Evolutionary conservation across 1,140 invertebrate species (phyloP), one percentile per base, ranked within the genome.

Genomic region (Zaprionus ornatus): DNA sequence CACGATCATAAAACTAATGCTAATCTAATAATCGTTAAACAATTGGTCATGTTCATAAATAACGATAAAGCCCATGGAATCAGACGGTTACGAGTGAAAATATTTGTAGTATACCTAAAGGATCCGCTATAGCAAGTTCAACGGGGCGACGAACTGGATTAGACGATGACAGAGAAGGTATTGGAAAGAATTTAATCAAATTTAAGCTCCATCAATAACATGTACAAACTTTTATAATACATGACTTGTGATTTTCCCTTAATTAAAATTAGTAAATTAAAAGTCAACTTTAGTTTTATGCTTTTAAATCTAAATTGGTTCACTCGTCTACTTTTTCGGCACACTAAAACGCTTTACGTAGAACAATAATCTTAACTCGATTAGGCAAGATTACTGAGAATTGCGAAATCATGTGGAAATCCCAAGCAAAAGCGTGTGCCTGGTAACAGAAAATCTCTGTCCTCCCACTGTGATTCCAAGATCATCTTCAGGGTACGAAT

Each of bases 1-100:
- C 13, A 45, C 40, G 17, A 72, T 48, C 62, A 19, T 56, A 61
- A 61, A 60, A 61, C 25, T 54, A 54, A 60, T 40, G 35, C 21
- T 75, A 82, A 82, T 87, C 83, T 73, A 67, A 77, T 61, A 87
- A 78, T 66, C 60, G 37, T 55, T 70, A 75, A 52, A n/a, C 60
- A 35, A 70, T 70, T 52, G 54, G 50, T 63, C 45, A 35, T 54
- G 56, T 69, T 63, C 66, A 56, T 74, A 74, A 62, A 74, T 62
- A 56, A 69, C 65, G 50, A 69, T 62, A 69, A 27, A 55, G 35
- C 17, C 27, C 25, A n/a, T 25, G 32, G 35, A 25, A 23, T 45
- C n/a, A 7, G 40, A 17, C 15, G 2, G 5, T n/a, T n/a, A 29
- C 15, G 13, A 40, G 15, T 10, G 3, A 50, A 19, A 50, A 50